Base-by-base conservation (phyloP, 64 coral and sea anemone genomes). In the Porites australiensis region DNA sequence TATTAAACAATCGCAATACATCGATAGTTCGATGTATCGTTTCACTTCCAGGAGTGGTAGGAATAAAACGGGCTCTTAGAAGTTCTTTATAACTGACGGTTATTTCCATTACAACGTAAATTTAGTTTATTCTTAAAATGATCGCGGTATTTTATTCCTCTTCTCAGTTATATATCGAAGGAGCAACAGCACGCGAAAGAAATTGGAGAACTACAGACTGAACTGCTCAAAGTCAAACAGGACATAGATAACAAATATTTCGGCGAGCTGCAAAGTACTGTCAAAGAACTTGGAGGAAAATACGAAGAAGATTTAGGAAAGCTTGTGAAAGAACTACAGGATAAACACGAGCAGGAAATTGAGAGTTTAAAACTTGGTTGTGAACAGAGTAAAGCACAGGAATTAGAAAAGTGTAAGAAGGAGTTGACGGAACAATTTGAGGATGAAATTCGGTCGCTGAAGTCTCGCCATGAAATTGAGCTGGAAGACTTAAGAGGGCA, bases 281-380 rank as follows among this genome's bases (percentile, higher is more conserved):
- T 93, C 50, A 87, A 90, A 82, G 88, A 99, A 16, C 88, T 96
- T 2, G 90, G 90, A 64, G 88, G 81, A 53, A 89, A 54, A 43
- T 97, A 97, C 59, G 88, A 97, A 70, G 70, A 85, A 79, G 92
- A 91, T 13, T 83, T 97, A 54, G 49, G 79, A 76, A 88, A 88
- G 22, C 54, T 97, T 20, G 67, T 93, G 64, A 85, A 84, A 82
- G 95, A 94, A 13, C 82, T 97, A 23, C 88, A 94, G 21, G 73
- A 72, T 70, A 89, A 94, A 79, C 89, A 99, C 27, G 60, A 96
- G 11, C 55, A 96, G 14, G 91, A 99, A 89, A 93, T 94, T n/a
- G 70, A 99, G n/a, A 96, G 82, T 65, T 18, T 94, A 13, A 91
- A 89, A 65, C 71, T 74, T 7, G 94, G 94, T 43, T 83, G 22